Base-by-base conservation (phyloP, 2,797 vertebrate species). In the Caiman crocodilus region DNA sequence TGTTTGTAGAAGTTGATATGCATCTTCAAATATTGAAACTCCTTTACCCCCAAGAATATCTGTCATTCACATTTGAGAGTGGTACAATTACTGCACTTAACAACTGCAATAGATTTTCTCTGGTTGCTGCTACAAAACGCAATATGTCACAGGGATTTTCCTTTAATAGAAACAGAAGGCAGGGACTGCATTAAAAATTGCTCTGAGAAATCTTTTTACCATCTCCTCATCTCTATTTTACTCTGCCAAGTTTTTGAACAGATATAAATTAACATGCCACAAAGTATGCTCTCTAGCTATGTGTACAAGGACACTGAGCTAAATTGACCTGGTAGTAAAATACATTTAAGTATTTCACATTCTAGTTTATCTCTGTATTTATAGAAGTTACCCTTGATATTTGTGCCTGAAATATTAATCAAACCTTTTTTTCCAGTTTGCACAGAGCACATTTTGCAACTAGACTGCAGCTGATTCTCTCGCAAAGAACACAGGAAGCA, bases 321-420 rank as follows among this genome's bases (percentile, higher is more conserved):
- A 3, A 1, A 82, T 56, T 17, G 35, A 56, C 89, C 55, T 14
- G 14, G 26, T 1, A 0, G 50, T n/a, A 88, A 74, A n/a, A 58
- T 6, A 76, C 4, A 85, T 59, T 65, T 56, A 69, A 30, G 20
- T n/a, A 89, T 42, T 7, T 26, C 14, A 61, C 86, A 90, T 76
- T 82, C 71, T 71, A 18, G 71, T 67, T 1, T 82, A 75, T 90
- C 2, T 90, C 74, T 23, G 12, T 58, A 75, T 82, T 77, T 88
- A 77, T 73, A 14, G 78, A 81, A 87, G n/a, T 69, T 67, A 10
- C 61, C 32, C 76, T 90, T 26, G 6, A 59, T 9, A 88, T 96
- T 95, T 57, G 76, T 15, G n/a, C 15, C 59, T 94, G 85, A 96
- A 89, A 94, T 58, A 92, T 57, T 50, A 77, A 89, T 50, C 30